Conservation (phyloP, 1,140 invertebrate genomes). For the Meloidogyne chitwoodi region DNA sequence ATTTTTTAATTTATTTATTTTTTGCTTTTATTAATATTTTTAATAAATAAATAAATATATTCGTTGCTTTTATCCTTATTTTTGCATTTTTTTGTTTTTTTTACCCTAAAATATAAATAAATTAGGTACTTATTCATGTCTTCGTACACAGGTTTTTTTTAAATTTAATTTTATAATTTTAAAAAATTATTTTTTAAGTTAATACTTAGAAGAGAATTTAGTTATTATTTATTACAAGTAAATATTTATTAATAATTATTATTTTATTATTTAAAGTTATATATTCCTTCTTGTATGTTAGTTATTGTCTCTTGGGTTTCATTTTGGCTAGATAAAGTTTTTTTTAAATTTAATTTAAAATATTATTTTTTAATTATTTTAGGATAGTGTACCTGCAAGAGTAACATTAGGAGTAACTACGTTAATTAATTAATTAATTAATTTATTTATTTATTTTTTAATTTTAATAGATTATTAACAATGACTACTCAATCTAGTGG, state of each 20-base stretch:
- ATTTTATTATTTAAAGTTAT: conserved; percentile 34
- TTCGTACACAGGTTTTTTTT: conserved; percentile 75
- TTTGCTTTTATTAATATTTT: background rate
- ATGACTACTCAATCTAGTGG: conserved; percentile 94
- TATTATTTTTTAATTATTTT: background rate
- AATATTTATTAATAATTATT: conserved; percentile 1
- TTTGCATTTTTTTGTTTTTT: conserved; percentile 4
- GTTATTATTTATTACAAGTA: conserved; percentile 86
- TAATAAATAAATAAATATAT: background rate
- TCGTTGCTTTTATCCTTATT: background rate
- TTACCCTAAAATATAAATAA: background rate
- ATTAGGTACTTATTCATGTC: conserved; percentile 65
- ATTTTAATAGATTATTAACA: conserved; percentile 71
- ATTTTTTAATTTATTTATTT: background rate
- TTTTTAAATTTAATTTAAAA: conserved; percentile 12
- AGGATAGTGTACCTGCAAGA: conserved; percentile 61
- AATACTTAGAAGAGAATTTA: conserved; percentile 91
- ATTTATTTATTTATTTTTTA: background rate
- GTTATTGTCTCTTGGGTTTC: conserved; percentile 66
- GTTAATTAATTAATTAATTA: conserved; percentile 15
- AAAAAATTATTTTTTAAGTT: conserved; percentile 60
- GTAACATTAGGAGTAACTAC: conserved; percentile 53
- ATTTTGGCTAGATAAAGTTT: conserved; percentile 65
- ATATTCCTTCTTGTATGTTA: conserved; percentile 63
- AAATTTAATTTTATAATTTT: background rate